Base-by-base conservation (phyloP, 2,888 invertebrate species). In the Nemurella pictetii region DNA sequence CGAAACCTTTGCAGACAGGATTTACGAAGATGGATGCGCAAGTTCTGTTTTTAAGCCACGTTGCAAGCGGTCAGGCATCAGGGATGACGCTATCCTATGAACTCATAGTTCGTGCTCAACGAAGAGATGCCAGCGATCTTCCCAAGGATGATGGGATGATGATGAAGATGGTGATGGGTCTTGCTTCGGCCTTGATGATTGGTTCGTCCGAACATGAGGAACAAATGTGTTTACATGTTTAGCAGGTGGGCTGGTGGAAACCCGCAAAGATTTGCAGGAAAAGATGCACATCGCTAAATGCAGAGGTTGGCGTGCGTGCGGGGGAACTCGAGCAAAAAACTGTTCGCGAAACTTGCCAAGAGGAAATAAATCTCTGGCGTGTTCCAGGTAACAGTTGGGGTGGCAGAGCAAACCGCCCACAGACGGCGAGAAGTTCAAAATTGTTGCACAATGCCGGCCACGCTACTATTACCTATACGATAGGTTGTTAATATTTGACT, bases 21-120 rank as follows among this genome's bases (percentile, higher is more conserved):
- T 55, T 55, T 20, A 55, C 20, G 20, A 55, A 55, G 55, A 55
- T 55, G 55, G 55, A 55, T 55, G 55, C 20, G 55, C 55, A 55
- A 55, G 55, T 55, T 55, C 55, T 55, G 55, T 55, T 2, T 15
- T 20, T 7, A 12, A 55, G 55, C 55, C 55, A 55, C 2, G 55
- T 12, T 55, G 55, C 55, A 55, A 55, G 55, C 55, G 35, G 5
- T 35, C 35, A 35, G 20, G 55, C 9, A 2, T 5, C 75, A 5
- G n/a, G 75, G 15, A 75, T 75, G 75, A 75, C 75, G 75, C 28
- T 75, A 75, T 75, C 27, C 27, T 75, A 75, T 75, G 75, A 75
- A 75, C 75, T 75, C 75, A 75, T 28, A 27, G 75, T 75, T 75
- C 26, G 75, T 27, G 55, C 55, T n/a, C n/a, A 36, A 55, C 55